Conservation (phyloP, 2,797 vertebrate species). For the Trachops cirrhosus region DNA sequence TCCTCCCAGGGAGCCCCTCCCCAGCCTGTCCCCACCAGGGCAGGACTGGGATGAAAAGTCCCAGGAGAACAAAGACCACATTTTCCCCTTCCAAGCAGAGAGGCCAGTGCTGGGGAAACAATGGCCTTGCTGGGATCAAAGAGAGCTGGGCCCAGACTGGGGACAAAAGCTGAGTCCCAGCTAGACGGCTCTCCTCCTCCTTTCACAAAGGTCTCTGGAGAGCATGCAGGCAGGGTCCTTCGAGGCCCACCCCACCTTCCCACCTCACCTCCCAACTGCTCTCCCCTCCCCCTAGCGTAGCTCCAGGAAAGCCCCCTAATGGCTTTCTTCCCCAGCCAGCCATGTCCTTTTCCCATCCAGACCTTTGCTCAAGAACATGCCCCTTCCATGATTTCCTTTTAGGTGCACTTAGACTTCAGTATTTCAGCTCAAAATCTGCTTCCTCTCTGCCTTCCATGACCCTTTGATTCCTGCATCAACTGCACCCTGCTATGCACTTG, state of each 20-base stretch:
- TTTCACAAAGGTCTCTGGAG: not conserved
- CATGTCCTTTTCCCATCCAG: not conserved
- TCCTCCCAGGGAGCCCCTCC: slow-evolving; percentile 43
- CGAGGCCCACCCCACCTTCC: not conserved
- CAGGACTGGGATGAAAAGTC: slow-evolving; percentile 47
- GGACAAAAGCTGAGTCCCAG: slow-evolving; percentile 62
- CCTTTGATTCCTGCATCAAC: not conserved
- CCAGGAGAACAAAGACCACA: slow-evolving; percentile 72
- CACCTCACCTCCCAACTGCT: not conserved
- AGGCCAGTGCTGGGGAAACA: slow-evolving; percentile 56
- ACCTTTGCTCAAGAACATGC: not conserved
- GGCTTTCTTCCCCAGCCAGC: not conserved
- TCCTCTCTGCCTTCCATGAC: not conserved
- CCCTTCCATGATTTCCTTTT: not conserved
- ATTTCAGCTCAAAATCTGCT: not conserved
- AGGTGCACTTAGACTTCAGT: not conserved
- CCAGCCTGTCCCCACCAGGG: slow-evolving; percentile 39
- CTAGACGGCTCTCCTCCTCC: not conserved
- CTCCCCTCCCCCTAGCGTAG: not conserved
- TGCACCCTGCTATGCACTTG: not conserved
- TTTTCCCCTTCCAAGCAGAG: slow-evolving; percentile 49
- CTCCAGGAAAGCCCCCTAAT: not conserved
- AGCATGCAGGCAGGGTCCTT: not conserved
- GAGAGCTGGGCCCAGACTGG: not conserved
- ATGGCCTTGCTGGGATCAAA: slow-evolving; percentile 68